Evolutionary conservation across 2,113 vertebrate genomes (phyloP).

Genomic region (Erinaceus europaeus): DNA sequence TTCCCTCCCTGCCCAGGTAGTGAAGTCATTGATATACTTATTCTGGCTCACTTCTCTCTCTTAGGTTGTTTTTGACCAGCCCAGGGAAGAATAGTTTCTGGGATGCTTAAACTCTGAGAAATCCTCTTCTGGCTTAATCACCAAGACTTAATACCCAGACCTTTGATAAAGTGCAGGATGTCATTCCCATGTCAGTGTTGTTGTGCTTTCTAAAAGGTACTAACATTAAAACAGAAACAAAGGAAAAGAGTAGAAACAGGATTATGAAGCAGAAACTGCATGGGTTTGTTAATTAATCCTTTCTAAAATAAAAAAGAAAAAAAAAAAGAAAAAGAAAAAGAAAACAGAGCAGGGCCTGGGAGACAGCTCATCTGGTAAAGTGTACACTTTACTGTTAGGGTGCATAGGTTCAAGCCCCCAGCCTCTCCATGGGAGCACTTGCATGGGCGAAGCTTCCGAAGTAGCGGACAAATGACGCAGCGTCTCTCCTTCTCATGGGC

Average conservation of each 20-base stretch:
- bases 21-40: slow-evolving; percentile 12
- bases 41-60: not conserved
- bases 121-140: not conserved
- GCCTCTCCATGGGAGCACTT: too few species aligned
- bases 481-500: too few species aligned
- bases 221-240: not conserved
- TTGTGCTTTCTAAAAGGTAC: not conserved
- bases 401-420: too few species aligned
- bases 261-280: not conserved
- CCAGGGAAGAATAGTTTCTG: not conserved
- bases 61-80: not conserved
- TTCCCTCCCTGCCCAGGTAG: not conserved
- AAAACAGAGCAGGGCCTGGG: too few species aligned
- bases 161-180: not conserved
- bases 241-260: not conserved
- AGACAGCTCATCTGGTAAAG: too few species aligned
- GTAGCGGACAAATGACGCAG: too few species aligned
- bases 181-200: not conserved
- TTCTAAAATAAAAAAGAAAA: too few species aligned
- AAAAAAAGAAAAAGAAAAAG: too few species aligned
- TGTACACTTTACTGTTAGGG: too few species aligned
- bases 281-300: too few species aligned
- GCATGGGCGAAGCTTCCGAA: too few species aligned
- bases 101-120: not conserved
- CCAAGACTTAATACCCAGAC: not conserved